phyloP scores from a whole-genome alignment of 2,113 vertebrate species.

The Indicator maculatus region DNA sequence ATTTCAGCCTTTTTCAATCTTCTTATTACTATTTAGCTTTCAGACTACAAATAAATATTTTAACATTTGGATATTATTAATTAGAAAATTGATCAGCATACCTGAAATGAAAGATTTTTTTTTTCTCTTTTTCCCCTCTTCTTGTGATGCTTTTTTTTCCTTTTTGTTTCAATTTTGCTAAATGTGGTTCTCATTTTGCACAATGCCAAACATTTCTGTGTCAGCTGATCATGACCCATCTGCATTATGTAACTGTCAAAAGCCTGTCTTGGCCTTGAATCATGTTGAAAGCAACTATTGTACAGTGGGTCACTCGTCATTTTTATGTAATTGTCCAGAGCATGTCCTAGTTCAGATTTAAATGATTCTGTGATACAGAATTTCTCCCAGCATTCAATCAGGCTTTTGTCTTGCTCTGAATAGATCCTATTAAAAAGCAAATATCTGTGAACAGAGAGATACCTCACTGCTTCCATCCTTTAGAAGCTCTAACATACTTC shows the following conservation, averaged over 20 bases:
- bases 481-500: not conserved
- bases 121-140: not conserved
- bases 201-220: conserved; percentile 31
- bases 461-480: conserved; percentile 27
- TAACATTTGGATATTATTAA: not conserved
- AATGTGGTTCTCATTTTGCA: conserved; percentile 7
- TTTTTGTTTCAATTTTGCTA: not conserved
- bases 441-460: conserved; percentile 50
- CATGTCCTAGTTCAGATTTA: conserved; percentile 68
- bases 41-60: not conserved
- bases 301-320: conserved; percentile 45
- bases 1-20: not conserved
- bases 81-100: not conserved
- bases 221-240: conserved; percentile 36
- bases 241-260: conserved; percentile 64
- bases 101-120: not conserved
- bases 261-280: conserved; percentile 56
- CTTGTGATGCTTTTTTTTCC: too few species aligned
- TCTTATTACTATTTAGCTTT: not conserved
- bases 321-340: conserved; percentile 67
- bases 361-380: conserved; percentile 56
- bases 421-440: conserved; percentile 39
- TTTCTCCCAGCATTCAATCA: conserved; percentile 58
- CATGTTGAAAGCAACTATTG: conserved; percentile 63
- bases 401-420: conserved; percentile 63